phyloP scores from a whole-genome alignment of 2,888 invertebrate species.

The Oeneis ivallda region DNA sequence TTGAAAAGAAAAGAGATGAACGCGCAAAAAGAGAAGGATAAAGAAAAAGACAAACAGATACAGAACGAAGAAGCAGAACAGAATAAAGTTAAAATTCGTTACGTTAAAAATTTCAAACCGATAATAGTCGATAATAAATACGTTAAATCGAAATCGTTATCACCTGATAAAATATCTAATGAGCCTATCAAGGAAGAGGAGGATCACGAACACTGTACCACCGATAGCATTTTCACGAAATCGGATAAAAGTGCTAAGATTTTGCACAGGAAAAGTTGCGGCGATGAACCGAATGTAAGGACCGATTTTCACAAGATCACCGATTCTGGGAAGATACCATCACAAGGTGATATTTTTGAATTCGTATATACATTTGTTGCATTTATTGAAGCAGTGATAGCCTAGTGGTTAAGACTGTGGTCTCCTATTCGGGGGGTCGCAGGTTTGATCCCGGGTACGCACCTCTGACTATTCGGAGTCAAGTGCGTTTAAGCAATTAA shows the following conservation, averaged over 20 bases:
- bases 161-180: conserved; percentile 63
- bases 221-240: conserved; percentile 18
- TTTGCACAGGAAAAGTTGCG: conserved; percentile 73
- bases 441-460: too few species aligned
- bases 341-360: conserved; percentile 67
- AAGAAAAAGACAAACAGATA: conserved; percentile 25
- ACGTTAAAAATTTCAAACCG: conserved; percentile 69
- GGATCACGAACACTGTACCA: conserved; percentile 32
- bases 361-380: too few species aligned
- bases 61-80: conserved; percentile 50
- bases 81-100: conserved; percentile 55
- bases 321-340: conserved; percentile 81
- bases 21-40: conserved; percentile 46
- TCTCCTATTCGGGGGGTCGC: too few species aligned
- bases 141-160: conserved; percentile 67
- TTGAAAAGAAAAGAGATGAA: conserved; percentile 61
- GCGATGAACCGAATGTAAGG: conserved; percentile 68
- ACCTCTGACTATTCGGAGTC: too few species aligned
- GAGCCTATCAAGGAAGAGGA: conserved; percentile 61
- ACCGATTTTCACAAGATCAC: conserved; percentile 62
- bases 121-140: conserved; percentile 68
- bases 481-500: too few species aligned
- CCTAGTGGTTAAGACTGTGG: too few species aligned
- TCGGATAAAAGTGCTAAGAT: conserved; percentile 41
- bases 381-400: too few species aligned